Evolutionary conservation across 1,140 invertebrate genomes (phyloP).

Genomic region (Pogonus chalceus): DNA sequence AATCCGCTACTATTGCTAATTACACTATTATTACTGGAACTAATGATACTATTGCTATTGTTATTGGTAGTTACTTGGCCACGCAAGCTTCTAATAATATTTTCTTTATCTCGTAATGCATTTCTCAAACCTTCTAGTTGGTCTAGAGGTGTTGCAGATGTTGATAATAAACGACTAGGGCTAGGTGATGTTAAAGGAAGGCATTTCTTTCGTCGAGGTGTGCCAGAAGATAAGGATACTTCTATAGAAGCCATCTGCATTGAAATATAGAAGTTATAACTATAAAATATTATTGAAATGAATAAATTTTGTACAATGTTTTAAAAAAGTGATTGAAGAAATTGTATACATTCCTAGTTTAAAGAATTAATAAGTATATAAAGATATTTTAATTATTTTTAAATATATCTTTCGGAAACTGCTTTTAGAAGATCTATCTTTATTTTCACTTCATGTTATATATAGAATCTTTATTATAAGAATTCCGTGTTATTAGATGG

Average conservation of each 20-base stretch:
- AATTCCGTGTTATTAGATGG: too few relatives aligned
- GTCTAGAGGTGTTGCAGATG: conserved; percentile 36
- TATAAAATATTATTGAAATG: too few relatives aligned
- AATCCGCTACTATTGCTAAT: background rate
- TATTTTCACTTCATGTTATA: too few relatives aligned
- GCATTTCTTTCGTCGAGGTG: conserved; percentile 46
- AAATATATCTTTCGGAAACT: too few relatives aligned
- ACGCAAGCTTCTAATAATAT: conserved; percentile 60
- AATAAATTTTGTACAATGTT: too few relatives aligned
- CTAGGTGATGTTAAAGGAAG: conserved; percentile 43
- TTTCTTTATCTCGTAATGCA: conserved; percentile 68
- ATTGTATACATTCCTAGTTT: too few relatives aligned
- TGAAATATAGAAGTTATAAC: too few relatives aligned
- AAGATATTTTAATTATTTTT: too few relatives aligned
- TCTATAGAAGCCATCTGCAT: conserved; percentile 76
- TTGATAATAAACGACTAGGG: conserved; percentile 26
- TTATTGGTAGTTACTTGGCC: conserved; percentile 33
- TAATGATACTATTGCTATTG: conserved; percentile 3
- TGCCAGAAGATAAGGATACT: conserved; percentile 61
- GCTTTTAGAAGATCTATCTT: too few relatives aligned
- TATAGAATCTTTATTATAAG: too few relatives aligned
- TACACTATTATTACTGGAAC: background rate
- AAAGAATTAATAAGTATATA: too few relatives aligned
- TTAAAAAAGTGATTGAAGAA: too few relatives aligned
- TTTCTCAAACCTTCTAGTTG: conserved; percentile 60